Base-by-base conservation (phyloP, 2,888 invertebrate species). In the Coenonympha arcania region DNA sequence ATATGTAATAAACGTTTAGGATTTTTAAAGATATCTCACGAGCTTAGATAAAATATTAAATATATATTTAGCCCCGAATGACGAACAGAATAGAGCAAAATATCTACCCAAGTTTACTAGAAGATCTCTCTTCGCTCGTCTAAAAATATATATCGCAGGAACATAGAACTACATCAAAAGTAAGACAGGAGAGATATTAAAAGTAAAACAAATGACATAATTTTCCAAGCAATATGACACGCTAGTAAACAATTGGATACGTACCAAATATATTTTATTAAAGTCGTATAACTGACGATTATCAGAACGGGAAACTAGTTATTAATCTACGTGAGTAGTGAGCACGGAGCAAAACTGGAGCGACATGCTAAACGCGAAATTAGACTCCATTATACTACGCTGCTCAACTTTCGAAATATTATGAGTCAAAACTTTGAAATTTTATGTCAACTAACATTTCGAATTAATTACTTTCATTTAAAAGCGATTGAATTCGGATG, bases 321-420 rank as follows among this genome's bases (percentile, higher is more conserved):
- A 77, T 75, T 73, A 73, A 71, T 74, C 64, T 68, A 64, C 57
- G n/a, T n/a, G n/a, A n/a, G n/a, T n/a, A n/a, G 58, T 61, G 61
- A 68, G 62, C 62, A 56, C 51, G 36, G 54, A 52, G 50, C 55
- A 59, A 64, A 77, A 71, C 59, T 74, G 57, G 78, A 76, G 66
- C 73, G 69, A 60, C 60, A 60, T 65, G 64, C 69, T 71, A 70
- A 72, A 69, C 65, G 63, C 62, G 55, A 69, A 60, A 72, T 72
- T 68, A 66, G 66, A 42, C 50, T 54, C 52, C 50, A 54, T 15
- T 22, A 36, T 15, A 5, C 20, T 15, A 5, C 20, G 18, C 11
- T 30, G 26, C 19, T 19, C 41, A 41, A 28, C 41, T 41, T 41
- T 41, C 41, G 39, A 41, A 28, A 41, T n/a, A n/a, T n/a, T n/a